A percentile compares a stretch with the other conserved stretches of the same genome.
phyloP scores from a whole-genome alignment of 2,888 invertebrate genomes.

The Eurois occulta region DNA sequence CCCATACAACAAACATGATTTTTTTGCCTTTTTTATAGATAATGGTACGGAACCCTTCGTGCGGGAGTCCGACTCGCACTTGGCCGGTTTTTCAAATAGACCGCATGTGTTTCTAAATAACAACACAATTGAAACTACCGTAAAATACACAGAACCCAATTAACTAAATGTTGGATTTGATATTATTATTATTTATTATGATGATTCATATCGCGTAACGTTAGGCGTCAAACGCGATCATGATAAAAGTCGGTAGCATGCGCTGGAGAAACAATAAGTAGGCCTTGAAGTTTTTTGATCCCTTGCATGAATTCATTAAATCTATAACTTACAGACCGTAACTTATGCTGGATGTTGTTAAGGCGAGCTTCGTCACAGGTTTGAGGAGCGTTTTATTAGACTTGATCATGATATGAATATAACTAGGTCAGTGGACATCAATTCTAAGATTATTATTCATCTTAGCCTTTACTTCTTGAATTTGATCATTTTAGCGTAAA shows the following conservation, averaged over 20 bases:
- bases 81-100: too few species aligned
- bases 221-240: conserved; percentile 28
- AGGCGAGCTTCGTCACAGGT: conserved; percentile 35
- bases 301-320: conserved; percentile 44
- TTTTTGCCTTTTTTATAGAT: too few species aligned
- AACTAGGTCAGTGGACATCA: conserved; percentile 43
- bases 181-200: conserved; percentile 1
- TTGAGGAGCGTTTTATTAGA: conserved; percentile 31
- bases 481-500: conserved; percentile 11
- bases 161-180: conserved; percentile 36
- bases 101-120: not conserved
- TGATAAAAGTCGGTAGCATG: conserved; percentile 25
- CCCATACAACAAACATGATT: too few species aligned
- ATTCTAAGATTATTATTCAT: conserved; percentile 24
- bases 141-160: conserved; percentile 27
- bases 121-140: conserved; percentile 16
- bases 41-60: too few species aligned
- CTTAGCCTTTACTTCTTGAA: conserved; percentile 15
- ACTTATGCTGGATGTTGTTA: conserved; percentile 29
- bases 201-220: conserved; percentile 19
- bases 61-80: too few species aligned
- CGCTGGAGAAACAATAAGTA: conserved; percentile 31
- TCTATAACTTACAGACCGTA: conserved; percentile 51
- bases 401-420: conserved; percentile 34
- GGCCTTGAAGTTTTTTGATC: conserved; percentile 48